Percentiles rank a stretch among this genome's conserved stretches.
These are phyloP conservation scores for Pantherophis vulpinus DNA, from an alignment of 2,797 vertebrate species.

Conservation along the genomic window DNA sequence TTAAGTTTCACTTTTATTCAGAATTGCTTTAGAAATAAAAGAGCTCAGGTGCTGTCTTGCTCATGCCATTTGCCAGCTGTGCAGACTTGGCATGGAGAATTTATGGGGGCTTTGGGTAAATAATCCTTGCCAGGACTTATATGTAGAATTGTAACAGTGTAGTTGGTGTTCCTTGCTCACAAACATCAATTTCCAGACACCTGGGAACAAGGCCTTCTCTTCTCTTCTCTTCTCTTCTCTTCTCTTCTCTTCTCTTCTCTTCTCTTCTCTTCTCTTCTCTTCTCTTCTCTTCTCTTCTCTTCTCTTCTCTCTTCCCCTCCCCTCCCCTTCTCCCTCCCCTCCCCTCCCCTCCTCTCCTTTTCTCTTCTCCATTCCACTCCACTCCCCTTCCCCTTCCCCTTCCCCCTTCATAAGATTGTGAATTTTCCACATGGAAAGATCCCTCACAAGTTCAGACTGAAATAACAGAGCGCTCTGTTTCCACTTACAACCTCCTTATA, in stretches of 20 bases:
- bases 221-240: neutral
- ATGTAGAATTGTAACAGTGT: neutral
- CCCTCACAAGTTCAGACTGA: neutral
- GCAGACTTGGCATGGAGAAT: neutral
- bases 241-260: neutral
- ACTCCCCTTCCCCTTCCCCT: accelerated
- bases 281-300: accelerated
- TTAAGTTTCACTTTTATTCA: neutral
- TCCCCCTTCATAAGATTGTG: neutral
- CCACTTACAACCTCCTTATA: neutral
- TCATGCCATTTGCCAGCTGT: neutral
- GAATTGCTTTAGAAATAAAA: neutral
- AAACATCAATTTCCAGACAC: neutral
- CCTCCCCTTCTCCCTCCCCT: accelerated
- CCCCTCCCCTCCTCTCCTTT: accelerated
- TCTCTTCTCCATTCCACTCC: accelerated
- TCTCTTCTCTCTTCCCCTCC: accelerated
- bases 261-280: neutral
- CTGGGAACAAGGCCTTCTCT: neutral
- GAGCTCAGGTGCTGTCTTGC: neutral
- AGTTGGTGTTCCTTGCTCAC: neutral
- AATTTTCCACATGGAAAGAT: neutral
- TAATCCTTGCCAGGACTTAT: neutral
- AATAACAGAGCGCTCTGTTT: neutral
- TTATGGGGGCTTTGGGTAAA: neutral